A percentile compares a stretch with the other conserved stretches of the same genome.
Conservation (phyloP, 1,140 invertebrate genomes). For the Drosophila subobscura region DNA sequence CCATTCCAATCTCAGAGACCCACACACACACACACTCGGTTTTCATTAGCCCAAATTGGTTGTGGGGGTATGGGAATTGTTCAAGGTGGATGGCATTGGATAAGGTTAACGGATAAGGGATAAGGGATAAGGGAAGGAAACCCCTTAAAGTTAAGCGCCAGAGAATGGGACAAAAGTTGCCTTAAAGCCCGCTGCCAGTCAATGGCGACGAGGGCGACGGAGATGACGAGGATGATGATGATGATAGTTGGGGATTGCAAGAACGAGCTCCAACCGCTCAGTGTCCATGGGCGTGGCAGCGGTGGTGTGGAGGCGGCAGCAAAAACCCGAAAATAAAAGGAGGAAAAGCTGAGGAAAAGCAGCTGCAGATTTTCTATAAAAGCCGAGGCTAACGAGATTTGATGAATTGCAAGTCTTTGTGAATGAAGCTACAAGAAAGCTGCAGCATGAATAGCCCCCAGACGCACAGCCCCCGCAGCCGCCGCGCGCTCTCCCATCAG, state of each 20-base stretch:
- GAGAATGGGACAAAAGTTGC: constrained; percentile 30
- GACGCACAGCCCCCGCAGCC: neutral
- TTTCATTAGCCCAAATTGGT: constrained; percentile 39
- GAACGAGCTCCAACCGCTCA: constrained; percentile 13
- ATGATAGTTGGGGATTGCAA: constrained; percentile 1
- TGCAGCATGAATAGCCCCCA: constrained; percentile 60
- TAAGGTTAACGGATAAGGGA: neutral
- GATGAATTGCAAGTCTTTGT: constrained; percentile 79
- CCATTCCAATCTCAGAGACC: constrained; percentile 9
- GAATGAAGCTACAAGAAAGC: constrained; percentile 69
- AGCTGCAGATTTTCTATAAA: constrained; percentile 76
- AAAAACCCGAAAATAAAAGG: constrained; percentile 49
- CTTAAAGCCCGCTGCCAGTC: constrained; percentile 42
- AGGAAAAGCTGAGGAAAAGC: constrained; percentile 51
- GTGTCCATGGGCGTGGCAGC: constrained; percentile 55
- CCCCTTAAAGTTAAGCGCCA: constrained; percentile 47
- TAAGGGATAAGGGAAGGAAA: constrained; percentile 7
- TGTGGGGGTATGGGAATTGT: neutral
- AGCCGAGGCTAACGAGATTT: constrained; percentile 77
- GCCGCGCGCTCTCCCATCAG: neutral
- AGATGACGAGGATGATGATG: constrained; percentile 8
- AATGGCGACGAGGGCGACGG: constrained; percentile 3
- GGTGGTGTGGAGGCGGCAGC: constrained; percentile 29
- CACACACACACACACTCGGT: constrained; percentile 9
- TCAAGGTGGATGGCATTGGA: neutral